A percentile compares a stretch with the other conserved stretches of the same genome.
phyloP scores from a whole-genome alignment of 2,888 invertebrate species.

The Auanema sp. region DNA sequence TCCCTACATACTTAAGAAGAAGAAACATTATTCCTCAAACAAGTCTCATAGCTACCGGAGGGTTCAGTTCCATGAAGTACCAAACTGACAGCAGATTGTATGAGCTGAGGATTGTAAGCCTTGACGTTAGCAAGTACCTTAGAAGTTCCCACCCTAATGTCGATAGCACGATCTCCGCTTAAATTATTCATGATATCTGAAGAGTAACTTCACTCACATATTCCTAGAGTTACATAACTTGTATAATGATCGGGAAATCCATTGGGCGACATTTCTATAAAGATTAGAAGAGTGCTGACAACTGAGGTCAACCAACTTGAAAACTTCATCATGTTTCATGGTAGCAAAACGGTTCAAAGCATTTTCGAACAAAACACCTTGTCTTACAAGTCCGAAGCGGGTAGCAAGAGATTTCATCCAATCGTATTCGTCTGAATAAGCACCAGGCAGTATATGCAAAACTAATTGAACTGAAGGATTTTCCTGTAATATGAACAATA shows the following conservation, averaged over 20 bases:
- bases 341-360: conserved; percentile 40
- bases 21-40: too few species aligned
- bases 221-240: conserved; percentile 8
- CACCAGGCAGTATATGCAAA: conserved; percentile 53
- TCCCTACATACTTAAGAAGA: conserved; percentile 15
- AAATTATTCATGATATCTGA: background rate
- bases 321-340: conserved; percentile 33
- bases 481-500: conserved; percentile 22
- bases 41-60: conserved; percentile 7
- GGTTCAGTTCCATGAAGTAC: conserved; percentile 31
- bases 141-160: conserved; percentile 18
- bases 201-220: background rate
- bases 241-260: conserved; percentile 18
- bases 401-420: conserved; percentile 48
- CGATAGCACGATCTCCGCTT: conserved; percentile 12
- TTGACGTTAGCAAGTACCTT: conserved; percentile 18
- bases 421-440: conserved; percentile 49
- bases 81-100: conserved; percentile 31
- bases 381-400: conserved; percentile 49
- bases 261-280: conserved; percentile 23
- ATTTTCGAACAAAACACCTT: conserved; percentile 57
- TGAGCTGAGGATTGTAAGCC: conserved; percentile 33
- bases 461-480: conserved; percentile 49
- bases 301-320: too few species aligned
- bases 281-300: too few species aligned